These are phyloP conservation scores for Phenganax marumi DNA, from an alignment of 92 coral and sea anemone species.

Conservation along the genomic window DNA sequence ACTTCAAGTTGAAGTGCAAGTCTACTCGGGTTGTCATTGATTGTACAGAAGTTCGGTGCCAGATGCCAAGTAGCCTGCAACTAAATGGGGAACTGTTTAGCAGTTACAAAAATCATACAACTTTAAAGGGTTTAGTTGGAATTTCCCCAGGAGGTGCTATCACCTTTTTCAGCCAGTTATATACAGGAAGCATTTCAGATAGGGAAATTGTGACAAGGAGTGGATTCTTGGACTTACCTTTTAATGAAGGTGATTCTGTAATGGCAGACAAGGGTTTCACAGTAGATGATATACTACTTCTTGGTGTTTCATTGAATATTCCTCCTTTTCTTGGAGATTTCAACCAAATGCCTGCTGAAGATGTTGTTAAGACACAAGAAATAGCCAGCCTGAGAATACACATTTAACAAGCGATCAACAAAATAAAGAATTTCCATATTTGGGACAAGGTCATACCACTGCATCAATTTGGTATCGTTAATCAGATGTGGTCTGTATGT, in stretches of 20 bases:
- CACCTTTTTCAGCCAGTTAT: background rate
- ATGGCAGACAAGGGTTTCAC: conserved; percentile 16
- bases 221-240: background rate
- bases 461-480: background rate
- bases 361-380: conserved; percentile 1
- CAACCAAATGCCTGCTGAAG: background rate
- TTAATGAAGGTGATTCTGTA: background rate
- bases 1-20: conserved; percentile 46
- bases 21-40: conserved; percentile 54
- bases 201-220: conserved; percentile 15
- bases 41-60: conserved; percentile 58
- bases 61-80: conserved; percentile 66
- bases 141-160: conserved; percentile 30
- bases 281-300: background rate
- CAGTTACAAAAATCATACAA: background rate
- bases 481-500: conserved; percentile 17
- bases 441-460: background rate
- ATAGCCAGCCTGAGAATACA: background rate
- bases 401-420: background rate
- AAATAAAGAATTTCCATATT: conserved; percentile 4
- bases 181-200: conserved; percentile 4
- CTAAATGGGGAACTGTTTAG: conserved; percentile 10
- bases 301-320: conserved; percentile 11
- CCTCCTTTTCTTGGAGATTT: background rate
- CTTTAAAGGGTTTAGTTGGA: conserved; percentile 3